Base-by-base conservation (phyloP, 2,797 vertebrate genomes). In the Merluccius polli region DNA sequence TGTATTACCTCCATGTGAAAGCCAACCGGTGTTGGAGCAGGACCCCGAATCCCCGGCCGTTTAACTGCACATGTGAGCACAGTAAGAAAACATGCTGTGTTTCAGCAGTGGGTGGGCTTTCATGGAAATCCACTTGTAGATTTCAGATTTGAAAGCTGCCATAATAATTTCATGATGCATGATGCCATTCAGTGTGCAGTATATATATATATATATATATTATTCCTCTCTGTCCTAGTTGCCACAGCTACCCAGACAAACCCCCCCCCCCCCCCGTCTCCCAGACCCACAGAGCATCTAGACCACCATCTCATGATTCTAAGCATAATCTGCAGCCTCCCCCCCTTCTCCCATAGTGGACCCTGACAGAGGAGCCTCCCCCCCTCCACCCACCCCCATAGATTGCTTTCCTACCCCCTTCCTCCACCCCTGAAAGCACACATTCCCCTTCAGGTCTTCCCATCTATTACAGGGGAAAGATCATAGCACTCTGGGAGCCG, bases 391-490 rank as follows among this genome's bases (percentile, higher is more conserved):
- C 72, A 3, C 48, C 41, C 30, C 24, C 11, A 52, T 52, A 52
- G 29, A 67, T 5, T 36, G 68, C 70, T 35, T 71, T 73, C 83
- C 79, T 77, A 73, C 73, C 70, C 83, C 73, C 59, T 79, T 73
- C 75, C 69, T 79, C 75, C 75, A 67, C 77, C 74, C 79, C 83
- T 84, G 82, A 87, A 87, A 86, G 84, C 77, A 72, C 75, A 79
- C 80, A 83, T 83, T 88, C 85, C 81, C 81, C 79, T 83, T 76
- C 71, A 78, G 74, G 83, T 77, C 48, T 52, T 52, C 72, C 71
- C 48, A 77, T 88, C 85, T 85, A 86, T 86, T 85, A 87, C 24
- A 82, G 79, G 77, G 83, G 77, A 85, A 87, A 83, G 76, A 86
- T 88, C 80, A 75, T 82, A 77, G 73, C 81, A 72, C 76, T 80